Evolutionary conservation across 2,888 invertebrate genomes (phyloP).

Genomic region (Molorchus minor): DNA sequence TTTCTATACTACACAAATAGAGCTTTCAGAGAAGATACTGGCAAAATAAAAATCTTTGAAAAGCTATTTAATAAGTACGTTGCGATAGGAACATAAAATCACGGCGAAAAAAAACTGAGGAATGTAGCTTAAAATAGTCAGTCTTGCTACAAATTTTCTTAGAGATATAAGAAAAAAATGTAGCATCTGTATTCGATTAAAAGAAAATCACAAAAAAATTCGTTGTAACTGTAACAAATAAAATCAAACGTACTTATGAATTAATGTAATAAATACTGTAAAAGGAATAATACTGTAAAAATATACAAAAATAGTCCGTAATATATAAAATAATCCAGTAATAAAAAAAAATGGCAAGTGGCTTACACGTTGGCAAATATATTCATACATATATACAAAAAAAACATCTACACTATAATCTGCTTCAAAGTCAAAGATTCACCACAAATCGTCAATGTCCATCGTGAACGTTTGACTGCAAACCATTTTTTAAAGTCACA

Average conservation of each 20-base stretch:
- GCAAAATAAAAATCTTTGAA: conserved; percentile 48
- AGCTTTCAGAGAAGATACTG: conserved; percentile 55
- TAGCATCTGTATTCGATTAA: not conserved
- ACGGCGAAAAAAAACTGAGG: conserved; percentile 26
- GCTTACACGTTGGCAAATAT: conserved; percentile 51
- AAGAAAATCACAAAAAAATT: conserved; percentile 30
- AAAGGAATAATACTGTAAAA: conserved; percentile 55
- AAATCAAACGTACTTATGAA: conserved; percentile 45
- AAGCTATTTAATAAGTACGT: conserved; percentile 53
- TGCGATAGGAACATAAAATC: conserved; percentile 48
- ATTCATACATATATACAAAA: conserved; percentile 56
- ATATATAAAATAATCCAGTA: conserved; percentile 40
- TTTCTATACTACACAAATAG: conserved; percentile 46
- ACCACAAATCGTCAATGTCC: not conserved
- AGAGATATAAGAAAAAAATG: not conserved
- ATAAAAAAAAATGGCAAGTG: conserved; percentile 50
- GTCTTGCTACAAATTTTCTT: not conserved
- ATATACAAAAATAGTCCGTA: conserved; percentile 52
- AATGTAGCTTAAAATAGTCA: conserved; percentile 26
- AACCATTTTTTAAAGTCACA: conserved; percentile 1
- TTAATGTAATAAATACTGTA: conserved; percentile 50
- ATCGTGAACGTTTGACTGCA: not conserved
- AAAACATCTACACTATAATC: conserved; percentile 50
- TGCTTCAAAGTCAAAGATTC: conserved; percentile 10
- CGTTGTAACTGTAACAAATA: conserved; percentile 38